Conservation (phyloP, 1,140 invertebrate genomes). For the Episyrphus balteatus region DNA sequence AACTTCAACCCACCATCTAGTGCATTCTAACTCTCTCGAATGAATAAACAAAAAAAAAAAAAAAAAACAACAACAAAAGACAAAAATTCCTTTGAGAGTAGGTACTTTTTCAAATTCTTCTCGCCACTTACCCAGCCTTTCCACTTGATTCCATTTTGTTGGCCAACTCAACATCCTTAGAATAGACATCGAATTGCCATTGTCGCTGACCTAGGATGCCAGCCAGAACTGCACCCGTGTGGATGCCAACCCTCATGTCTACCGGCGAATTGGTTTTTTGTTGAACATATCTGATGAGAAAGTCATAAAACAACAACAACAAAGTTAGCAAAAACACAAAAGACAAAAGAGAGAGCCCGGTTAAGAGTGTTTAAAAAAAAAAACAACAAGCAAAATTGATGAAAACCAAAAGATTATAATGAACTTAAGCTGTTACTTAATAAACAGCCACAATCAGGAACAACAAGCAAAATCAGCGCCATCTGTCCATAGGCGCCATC, state of each 20-base stretch:
- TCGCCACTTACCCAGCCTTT: slow-evolving; percentile 71
- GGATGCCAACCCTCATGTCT: slow-evolving; percentile 96
- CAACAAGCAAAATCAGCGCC: not conserved
- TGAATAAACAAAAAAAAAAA: not conserved
- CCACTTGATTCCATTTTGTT: slow-evolving; percentile 99
- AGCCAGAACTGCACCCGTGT: slow-evolving; percentile 90
- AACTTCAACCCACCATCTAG: no score
- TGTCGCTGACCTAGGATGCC: slow-evolving; percentile 92
- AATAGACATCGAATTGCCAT: slow-evolving; percentile 99
- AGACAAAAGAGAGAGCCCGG: not conserved
- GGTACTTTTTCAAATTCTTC: not conserved
- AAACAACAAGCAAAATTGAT: not conserved
- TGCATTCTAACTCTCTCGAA: no score
- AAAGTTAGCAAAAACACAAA: not conserved
- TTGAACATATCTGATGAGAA: slow-evolving; percentile 68
- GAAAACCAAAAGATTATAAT: slow-evolving; percentile 1
- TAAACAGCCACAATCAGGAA: not conserved
- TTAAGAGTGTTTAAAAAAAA: slow-evolving; percentile 1
- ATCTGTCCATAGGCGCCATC: no score
- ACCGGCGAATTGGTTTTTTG: slow-evolving; percentile 90
- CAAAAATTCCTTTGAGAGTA: not conserved
- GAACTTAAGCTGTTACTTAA: not conserved
- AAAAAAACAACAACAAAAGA: no score
- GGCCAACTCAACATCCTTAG: slow-evolving; percentile 91
- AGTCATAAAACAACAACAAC: not conserved